Evolutionary conservation across 2,797 vertebrate species (phyloP).

Genomic region (Eurystomus glaucurus): DNA sequence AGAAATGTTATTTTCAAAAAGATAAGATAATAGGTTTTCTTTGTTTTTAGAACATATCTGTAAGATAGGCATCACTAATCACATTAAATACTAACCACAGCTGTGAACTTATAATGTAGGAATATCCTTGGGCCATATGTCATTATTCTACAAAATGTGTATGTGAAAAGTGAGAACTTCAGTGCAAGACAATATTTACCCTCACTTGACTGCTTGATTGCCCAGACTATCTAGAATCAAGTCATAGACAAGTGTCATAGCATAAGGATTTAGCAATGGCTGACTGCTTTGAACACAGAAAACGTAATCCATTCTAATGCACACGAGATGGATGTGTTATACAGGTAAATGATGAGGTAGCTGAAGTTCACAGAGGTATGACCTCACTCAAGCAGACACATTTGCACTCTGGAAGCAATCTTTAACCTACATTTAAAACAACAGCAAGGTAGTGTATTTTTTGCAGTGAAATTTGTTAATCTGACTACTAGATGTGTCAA

Average conservation of each 20-base stretch:
- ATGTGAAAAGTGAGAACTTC: background rate
- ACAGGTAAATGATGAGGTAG: background rate
- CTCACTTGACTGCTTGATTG: background rate
- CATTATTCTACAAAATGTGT: background rate
- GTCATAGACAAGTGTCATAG: background rate
- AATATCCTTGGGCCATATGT: background rate
- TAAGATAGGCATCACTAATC: background rate
- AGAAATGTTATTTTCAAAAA: slow-evolving; percentile 3
- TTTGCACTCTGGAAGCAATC: background rate
- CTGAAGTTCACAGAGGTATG: background rate
- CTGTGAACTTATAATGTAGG: background rate
- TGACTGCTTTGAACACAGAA: background rate
- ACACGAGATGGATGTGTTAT: background rate
- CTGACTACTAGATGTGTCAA: background rate
- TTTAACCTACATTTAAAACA: slow-evolving; percentile 27
- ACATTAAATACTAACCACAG: background rate
- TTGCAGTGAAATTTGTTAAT: slow-evolving; percentile 18
- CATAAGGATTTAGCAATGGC: background rate
- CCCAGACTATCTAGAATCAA: background rate
- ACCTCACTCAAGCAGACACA: background rate
- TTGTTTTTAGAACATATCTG: slow-evolving; percentile 8
- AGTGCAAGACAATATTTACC: background rate
- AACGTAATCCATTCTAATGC: background rate
- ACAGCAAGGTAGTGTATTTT: background rate
- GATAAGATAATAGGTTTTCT: background rate